Base-by-base conservation (phyloP, 2,888 invertebrate genomes). In the Lissocephala sabroskyi region DNA sequence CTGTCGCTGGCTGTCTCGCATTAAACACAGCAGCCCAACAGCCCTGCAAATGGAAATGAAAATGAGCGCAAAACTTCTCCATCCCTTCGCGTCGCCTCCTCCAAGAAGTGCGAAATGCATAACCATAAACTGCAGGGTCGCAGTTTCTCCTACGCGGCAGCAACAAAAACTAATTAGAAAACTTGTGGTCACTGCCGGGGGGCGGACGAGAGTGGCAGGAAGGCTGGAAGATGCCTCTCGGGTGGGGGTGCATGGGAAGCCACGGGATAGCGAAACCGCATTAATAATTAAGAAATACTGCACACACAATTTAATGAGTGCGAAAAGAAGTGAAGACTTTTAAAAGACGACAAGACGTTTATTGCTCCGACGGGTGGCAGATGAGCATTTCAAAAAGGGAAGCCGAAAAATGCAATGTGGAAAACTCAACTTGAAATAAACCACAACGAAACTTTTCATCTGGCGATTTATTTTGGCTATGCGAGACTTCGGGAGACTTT, bases 201-300 rank as follows among this genome's bases (percentile, higher is more conserved):
- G 1, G 35, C 14, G 11, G 13, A 7, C 7, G 23, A 23, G 3
- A 23, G 7, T 5, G 23, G 23, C 4, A 23, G 7, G 23, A 23
- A 13, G 33, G 33, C 13, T 9, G 16, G 33, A 33, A 13, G 16
- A 2, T 33, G 33, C 33, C 9, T 35, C 16, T 1, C 14, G 16
- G 17, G 13, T 13, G 5, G 13, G 16, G 16, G 35, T 16, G 35
- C 16, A 16, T 35, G 35, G 13, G 9, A 35, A 35, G 35, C 35
- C 35, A 13, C 16, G 13, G 23, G 23, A 35, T 35, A 14, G 16
- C 14, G 14, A 10, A 35, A 35, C 10, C 16, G 16, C 35, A 74
- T 70, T 70, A 68, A 62, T 68, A 65, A 68, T 68, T 68, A 73
- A 65, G 66, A 59, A 70, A 68, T 68, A 65, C 56, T 58, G 46